Base-by-base conservation (phyloP, 2,113 vertebrate species). In the Odocoileus hemionus region DNA sequence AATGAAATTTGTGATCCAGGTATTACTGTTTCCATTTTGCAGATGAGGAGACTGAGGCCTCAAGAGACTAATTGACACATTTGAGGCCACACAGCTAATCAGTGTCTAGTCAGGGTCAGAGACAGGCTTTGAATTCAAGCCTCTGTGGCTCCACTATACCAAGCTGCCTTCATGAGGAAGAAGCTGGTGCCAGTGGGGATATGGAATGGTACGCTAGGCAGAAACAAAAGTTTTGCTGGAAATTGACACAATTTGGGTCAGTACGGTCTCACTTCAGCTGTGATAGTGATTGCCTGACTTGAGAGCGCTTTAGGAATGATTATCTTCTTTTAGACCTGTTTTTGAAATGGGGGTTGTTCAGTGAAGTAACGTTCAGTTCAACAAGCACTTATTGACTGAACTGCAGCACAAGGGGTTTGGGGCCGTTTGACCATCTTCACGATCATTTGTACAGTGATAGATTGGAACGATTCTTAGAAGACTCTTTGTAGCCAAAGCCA, bases 331-430 rank as follows among this genome's bases (percentile, higher is more conserved):
- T 57, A 94, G 78, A 96, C 10, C 3, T 93, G 50, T 78, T 95
- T 88, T 96, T 86, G 70, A 91, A 91, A 54, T 58, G 39, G 78
- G n/a, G 64, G 10, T 96, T 89, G 50, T 86, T 95, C 57, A 39
- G 54, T 70, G 57, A 50, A 14, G 4, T 74, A 97, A 45, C 26
- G 55, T 89, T 91, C 89, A 94, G 64, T 94, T 89, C 50, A 82
- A 43, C 58, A 83, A 96, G 79, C 61, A 79, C 95, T 97, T 96
- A 92, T 92, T 86, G 55, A 94, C 47, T 64, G 58, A 85, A 88
- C 86, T 91, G 39, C 36, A 54, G 36, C 60, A 43, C 83, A 86
- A 89, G 78, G 52, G n/a, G 93, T 93, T 95, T 92, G 30, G 57
- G 39, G 13, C n/a, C 84, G 13, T 80, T 92, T 89, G 67, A 54